Conservation (phyloP, 2,113 vertebrate species). For the Tapirus terrestris region DNA sequence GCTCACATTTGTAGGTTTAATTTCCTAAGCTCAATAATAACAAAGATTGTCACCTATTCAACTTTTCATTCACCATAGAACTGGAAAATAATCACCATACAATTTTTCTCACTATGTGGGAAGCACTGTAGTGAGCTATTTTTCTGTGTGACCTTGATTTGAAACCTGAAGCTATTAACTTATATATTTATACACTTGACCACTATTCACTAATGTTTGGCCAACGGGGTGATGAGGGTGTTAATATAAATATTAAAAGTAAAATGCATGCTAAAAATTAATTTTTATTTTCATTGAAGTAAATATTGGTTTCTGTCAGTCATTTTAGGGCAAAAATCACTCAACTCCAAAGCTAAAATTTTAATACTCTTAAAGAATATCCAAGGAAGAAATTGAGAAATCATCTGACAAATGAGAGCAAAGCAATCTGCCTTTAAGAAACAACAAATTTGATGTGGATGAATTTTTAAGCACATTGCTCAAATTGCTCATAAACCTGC, state of each 20-base stretch:
- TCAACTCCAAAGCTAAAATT: neutral
- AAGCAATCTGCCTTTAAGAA: neutral
- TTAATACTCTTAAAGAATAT: neutral
- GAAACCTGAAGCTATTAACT: neutral
- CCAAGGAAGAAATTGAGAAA: neutral
- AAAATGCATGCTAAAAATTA: neutral
- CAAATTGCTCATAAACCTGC: neutral
- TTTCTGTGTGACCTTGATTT: neutral
- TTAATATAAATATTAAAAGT: neutral
- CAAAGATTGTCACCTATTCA: neutral
- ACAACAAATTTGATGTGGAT: neutral
- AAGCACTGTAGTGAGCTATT: neutral
- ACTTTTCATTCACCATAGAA: neutral
- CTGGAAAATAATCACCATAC: neutral
- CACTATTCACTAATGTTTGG: neutral
- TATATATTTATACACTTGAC: neutral
- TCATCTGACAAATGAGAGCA: neutral
- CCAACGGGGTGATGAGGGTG: neutral
- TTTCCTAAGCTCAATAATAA: neutral
- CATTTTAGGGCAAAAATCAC: neutral
- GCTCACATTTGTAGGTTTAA: neutral
- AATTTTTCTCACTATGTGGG: neutral
- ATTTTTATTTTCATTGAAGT: neutral
- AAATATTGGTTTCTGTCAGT: neutral
- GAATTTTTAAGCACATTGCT: neutral